These are phyloP conservation scores for Minunthozetes semirufus DNA, from an alignment of 2,888 invertebrate genomes.

Conservation along the genomic window DNA sequence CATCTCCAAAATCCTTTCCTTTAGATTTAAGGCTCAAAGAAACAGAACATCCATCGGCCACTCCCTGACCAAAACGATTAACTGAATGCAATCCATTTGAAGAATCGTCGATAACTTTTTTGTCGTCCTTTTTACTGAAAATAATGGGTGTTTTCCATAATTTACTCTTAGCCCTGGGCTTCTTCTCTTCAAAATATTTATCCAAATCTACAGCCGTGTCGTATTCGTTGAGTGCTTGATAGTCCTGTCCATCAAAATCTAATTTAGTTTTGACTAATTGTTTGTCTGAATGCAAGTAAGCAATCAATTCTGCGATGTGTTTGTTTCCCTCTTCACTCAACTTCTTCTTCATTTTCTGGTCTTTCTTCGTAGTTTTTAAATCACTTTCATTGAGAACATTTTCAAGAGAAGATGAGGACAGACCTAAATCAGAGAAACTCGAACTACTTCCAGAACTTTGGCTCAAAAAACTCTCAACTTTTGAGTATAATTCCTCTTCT, in stretches of 20 bases:
- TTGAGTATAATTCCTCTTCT: no score
- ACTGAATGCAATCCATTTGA: neutral
- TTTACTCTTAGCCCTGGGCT: slow-evolving; percentile 26
- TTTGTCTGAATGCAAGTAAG: slow-evolving; percentile 24
- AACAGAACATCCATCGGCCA: slow-evolving; percentile 27
- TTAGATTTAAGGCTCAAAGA: slow-evolving; percentile 3
- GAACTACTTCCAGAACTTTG: no score
- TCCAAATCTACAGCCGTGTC: slow-evolving; percentile 29
- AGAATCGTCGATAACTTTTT: neutral
- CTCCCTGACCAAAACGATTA: slow-evolving; percentile 31
- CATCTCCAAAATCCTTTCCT: neutral
- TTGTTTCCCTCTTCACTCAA: slow-evolving; percentile 8
- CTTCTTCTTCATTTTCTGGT: neutral
- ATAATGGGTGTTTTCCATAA: slow-evolving; percentile 29
- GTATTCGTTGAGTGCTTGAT: neutral
- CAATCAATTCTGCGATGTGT: slow-evolving; percentile 22
- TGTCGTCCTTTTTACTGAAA: neutral
- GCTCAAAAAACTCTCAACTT: no score
- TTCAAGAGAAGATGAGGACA: no score
- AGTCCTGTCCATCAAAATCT: slow-evolving; percentile 19
- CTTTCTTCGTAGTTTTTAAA: no score
- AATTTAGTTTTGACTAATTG: slow-evolving; percentile 22
- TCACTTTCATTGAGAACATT: no score
- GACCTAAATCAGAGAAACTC: no score
- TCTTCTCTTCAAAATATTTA: slow-evolving; percentile 20